Evolutionary conservation across 1,140 invertebrate species (phyloP).

Genomic region (Globodera rostochiensis): DNA sequence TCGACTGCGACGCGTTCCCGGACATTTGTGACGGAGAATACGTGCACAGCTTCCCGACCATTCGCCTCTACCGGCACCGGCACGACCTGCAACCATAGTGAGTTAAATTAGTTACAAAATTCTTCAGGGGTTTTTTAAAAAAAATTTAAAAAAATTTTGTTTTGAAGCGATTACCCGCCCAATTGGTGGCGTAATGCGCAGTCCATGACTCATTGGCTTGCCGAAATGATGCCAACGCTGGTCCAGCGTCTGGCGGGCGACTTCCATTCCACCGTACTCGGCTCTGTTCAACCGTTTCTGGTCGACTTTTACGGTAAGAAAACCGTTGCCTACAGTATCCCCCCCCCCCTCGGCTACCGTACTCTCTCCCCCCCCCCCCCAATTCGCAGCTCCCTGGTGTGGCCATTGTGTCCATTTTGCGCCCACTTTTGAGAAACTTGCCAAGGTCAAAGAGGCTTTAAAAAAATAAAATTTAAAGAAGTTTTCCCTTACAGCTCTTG

Average conservation of each 20-base stretch:
- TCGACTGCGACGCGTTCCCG: slow-evolving; percentile 74
- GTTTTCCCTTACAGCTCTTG: slow-evolving; percentile 43
- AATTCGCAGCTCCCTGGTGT: slow-evolving; percentile 71
- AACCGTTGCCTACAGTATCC: background rate
- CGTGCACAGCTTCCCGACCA: slow-evolving; percentile 75
- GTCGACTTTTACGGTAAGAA: slow-evolving; percentile 84
- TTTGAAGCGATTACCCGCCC: slow-evolving; percentile 56
- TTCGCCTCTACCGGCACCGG: slow-evolving; percentile 73
- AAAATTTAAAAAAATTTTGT: background rate
- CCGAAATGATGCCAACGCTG: slow-evolving; percentile 54
- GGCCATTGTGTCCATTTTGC: slow-evolving; percentile 63
- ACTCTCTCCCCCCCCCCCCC: background rate
- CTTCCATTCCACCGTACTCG: slow-evolving; percentile 40
- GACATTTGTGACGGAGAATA: slow-evolving; percentile 71
- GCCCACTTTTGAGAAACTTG: slow-evolving; percentile 59
- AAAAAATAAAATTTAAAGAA: slow-evolving; percentile 1
- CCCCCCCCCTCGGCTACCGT: background rate
- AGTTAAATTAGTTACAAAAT: background rate
- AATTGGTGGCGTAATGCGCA: slow-evolving; percentile 64
- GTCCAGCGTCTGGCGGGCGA: slow-evolving; percentile 52
- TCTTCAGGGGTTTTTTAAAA: slow-evolving; percentile 14
- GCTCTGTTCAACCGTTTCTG: slow-evolving; percentile 82
- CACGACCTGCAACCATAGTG: slow-evolving; percentile 33
- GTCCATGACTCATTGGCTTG: slow-evolving; percentile 60
- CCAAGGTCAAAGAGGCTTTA: slow-evolving; percentile 42